Evolutionary conservation across 2,113 vertebrate genomes (phyloP).

Genomic region (mouse (Mus musculus)): GRCm39 chr14:118491001-118491500

Average conservation of each 20-base stretch:
- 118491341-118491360: background rate
- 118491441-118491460: background rate
- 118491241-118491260: background rate
- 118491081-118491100: background rate
- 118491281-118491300: background rate
- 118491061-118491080: background rate
- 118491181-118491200: background rate
- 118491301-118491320: background rate
- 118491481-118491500: background rate
- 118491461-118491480: background rate
- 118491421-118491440: background rate
- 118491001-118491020: background rate
- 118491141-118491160: background rate
- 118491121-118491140: background rate
- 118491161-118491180: background rate
- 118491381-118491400: background rate
- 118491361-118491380: background rate
- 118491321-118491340: background rate
- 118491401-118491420: background rate
- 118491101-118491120: background rate
- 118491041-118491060: background rate
- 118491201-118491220: background rate
- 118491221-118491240: background rate
- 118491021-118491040: background rate
- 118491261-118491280: background rate